Percentiles rank a stretch among this genome's conserved stretches.
Evolutionary conservation across 2,888 invertebrate genomes (phyloP).

Genomic region (Ecliptopera silaceata): DNA sequence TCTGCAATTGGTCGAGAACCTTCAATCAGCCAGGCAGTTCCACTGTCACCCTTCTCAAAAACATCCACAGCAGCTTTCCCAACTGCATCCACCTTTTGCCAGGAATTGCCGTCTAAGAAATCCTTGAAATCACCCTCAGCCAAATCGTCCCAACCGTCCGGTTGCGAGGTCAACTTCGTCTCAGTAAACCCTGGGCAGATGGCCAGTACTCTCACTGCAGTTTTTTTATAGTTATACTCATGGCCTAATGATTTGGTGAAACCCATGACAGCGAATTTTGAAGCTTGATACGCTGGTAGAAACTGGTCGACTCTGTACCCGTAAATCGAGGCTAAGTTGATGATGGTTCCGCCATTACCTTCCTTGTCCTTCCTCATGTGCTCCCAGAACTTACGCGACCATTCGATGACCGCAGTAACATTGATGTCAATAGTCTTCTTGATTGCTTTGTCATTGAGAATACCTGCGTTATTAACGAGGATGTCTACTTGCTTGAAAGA

Average conservation of each 20-base stretch:
- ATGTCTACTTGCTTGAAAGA: constrained; percentile 59
- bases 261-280: constrained; percentile 69
- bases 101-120: constrained; percentile 39
- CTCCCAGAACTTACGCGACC: constrained; percentile 75
- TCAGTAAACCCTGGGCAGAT: constrained; percentile 77
- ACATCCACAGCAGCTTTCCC: constrained; percentile 55
- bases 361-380: constrained; percentile 79
- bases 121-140: constrained; percentile 29
- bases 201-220: constrained; percentile 70
- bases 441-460: constrained; percentile 42
- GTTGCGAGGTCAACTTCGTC: constrained; percentile 47
- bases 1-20: constrained; percentile 59
- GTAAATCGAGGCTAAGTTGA: constrained; percentile 84
- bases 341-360: constrained; percentile 82
- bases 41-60: constrained; percentile 68
- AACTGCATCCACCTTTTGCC: constrained; percentile 56
- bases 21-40: constrained; percentile 79
- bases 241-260: constrained; percentile 68
- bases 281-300: constrained; percentile 60
- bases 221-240: constrained; percentile 60
- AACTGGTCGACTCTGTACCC: constrained; percentile 72
- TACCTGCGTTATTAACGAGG: constrained; percentile 67
- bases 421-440: constrained; percentile 55
- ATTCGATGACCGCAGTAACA: constrained; percentile 45
- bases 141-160: constrained; percentile 40